A percentile compares a stretch with the other conserved stretches of the same genome.
Conservation (phyloP, 1,140 invertebrate genomes). For the Pachyrhynchus sulphureomaculatus region DNA sequence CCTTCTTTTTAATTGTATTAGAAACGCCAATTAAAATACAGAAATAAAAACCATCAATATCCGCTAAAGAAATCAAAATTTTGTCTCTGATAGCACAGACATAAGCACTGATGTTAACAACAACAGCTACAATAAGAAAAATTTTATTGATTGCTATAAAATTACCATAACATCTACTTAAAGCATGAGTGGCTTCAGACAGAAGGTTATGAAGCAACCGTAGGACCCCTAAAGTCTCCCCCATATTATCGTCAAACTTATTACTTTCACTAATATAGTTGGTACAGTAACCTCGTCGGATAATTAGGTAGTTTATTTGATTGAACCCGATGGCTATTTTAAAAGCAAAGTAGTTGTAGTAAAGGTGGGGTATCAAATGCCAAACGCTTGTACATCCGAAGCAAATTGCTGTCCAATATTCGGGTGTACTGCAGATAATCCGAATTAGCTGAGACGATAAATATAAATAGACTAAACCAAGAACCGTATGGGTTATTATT, state of each 20-base stretch:
- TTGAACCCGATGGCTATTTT: constrained; percentile 23
- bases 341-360: constrained; percentile 24
- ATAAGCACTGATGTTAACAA: constrained; percentile 4
- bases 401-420: neutral
- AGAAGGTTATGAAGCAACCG: constrained; percentile 30
- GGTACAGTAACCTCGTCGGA: neutral
- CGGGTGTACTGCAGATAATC: neutral
- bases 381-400: constrained; percentile 21
- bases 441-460: neutral
- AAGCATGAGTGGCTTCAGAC: constrained; percentile 15
- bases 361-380: constrained; percentile 18
- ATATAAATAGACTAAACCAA: too few species aligned
- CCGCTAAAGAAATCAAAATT: neutral
- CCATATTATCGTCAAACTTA: constrained; percentile 1
- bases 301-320: constrained; percentile 24
- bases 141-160: constrained; percentile 28
- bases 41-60: neutral
- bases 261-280: neutral
- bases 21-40: neutral
- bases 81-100: neutral
- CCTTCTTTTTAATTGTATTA: neutral
- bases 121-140: constrained; percentile 11
- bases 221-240: constrained; percentile 2
- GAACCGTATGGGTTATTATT: neutral
- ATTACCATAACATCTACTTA: constrained; percentile 25